Evolutionary conservation across 1,140 invertebrate species (phyloP), one percentile per base, ranked within the genome.

Genomic region (Lutraria rhynchaena): DNA sequence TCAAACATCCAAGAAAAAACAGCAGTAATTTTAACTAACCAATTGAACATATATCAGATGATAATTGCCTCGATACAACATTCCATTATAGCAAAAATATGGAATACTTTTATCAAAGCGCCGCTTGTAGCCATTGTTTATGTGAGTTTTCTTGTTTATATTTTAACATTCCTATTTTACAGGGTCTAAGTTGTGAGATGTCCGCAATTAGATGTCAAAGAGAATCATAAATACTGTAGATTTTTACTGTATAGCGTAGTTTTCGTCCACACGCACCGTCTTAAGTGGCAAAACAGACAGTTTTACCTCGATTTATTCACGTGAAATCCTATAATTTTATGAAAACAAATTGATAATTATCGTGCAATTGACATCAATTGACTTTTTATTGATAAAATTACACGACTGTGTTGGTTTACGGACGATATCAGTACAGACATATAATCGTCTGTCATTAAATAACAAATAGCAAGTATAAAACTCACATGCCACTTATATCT

Each of bases 261-360:
- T 67, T 29, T 49, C n/a, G 31, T 46, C 63, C 63, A 41, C 29
- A 29, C 24, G 49, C 44, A 67, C 63, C 31, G 44, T 27, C 41
- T 67, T 15, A 67, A 67, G 63, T 49, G 41, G 63, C 44, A 49
- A 67, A 67, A 15, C 11, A 67, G 63, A 67, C 63, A 67, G 41
- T 3, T 67, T 67, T 46, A 46, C 41, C 31, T 37, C 31, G 9
- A 35, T 37, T 22, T 19, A 35, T 44, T 63, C 60, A 35, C 35
- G 44, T 63, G 35, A 49, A 31, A 67, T 49, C 35, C 44, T 31
- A 67, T 31, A 37, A 67, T 65, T 65, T 65, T 65, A 65, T 24
- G 27, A n/a, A 9, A 65, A 65, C 22, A 65, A 67, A 67, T 67
- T 49, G 63, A 67, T 67, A n/a, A n/a, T n/a, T n/a, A n/a, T n/a